Evolutionary conservation across 2,888 invertebrate genomes (phyloP).

Genomic region (Heteropelma amictum): DNA sequence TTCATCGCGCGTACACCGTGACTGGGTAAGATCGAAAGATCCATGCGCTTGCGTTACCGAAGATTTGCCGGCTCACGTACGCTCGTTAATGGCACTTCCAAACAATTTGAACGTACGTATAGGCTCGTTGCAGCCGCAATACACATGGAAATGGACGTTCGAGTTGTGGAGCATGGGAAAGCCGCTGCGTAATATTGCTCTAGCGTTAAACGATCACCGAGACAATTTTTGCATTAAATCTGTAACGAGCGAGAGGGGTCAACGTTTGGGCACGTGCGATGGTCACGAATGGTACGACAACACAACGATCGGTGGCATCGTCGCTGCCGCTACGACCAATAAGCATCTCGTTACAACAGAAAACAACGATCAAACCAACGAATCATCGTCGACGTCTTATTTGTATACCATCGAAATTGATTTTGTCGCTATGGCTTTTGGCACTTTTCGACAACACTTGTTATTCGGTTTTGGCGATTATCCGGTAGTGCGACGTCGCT

Average conservation of each 20-base stretch:
- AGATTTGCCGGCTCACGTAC: constrained; percentile 47
- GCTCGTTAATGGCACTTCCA: constrained; percentile 46
- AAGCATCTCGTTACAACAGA: constrained; percentile 38
- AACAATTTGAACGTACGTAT: constrained; percentile 55
- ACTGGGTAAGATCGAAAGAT: constrained; percentile 60
- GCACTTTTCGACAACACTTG: constrained; percentile 88
- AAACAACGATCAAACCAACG: constrained; percentile 42
- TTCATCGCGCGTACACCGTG: constrained; percentile 54
- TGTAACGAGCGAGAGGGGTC: constrained; percentile 56
- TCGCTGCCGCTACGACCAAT: neutral
- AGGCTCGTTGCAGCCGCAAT: constrained; percentile 51
- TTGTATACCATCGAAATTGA: constrained; percentile 51
- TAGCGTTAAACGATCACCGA: constrained; percentile 65
- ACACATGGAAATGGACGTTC: constrained; percentile 59
- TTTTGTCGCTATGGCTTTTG: constrained; percentile 78
- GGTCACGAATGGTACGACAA: constrained; percentile 64
- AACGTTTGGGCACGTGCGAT: constrained; percentile 58
- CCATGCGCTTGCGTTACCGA: constrained; percentile 59
- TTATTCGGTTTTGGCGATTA: constrained; percentile 87
- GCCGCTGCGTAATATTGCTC: constrained; percentile 63
- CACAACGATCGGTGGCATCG: constrained; percentile 23
- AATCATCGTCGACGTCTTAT: constrained; percentile 43
- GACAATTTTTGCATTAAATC: constrained; percentile 65
- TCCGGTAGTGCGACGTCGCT: constrained; percentile 82
- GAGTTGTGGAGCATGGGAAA: constrained; percentile 62